Conservation (phyloP, 2,113 vertebrate genomes). For the Syrmaticus mikado region DNA sequence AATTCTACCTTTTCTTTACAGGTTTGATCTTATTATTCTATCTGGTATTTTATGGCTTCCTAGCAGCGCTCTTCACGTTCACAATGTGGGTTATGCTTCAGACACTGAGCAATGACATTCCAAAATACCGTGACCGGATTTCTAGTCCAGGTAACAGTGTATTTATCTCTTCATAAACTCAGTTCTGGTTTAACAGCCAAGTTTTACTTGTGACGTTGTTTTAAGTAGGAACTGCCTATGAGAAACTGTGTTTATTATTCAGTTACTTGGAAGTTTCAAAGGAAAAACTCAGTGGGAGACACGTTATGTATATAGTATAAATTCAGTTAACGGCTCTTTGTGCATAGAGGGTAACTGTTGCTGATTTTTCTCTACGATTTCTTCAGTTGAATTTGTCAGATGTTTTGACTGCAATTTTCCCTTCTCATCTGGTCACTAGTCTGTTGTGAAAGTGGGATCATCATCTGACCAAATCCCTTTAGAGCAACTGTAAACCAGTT, state of each 20-base stretch:
- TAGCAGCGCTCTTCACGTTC: conserved; percentile 93
- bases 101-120: conserved; percentile 89
- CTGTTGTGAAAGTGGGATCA: not conserved
- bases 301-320: not conserved
- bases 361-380: not conserved
- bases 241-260: not conserved
- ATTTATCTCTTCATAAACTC: conserved; percentile 19
- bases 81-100: conserved; percentile 99
- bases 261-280: not conserved
- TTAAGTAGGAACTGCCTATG: not conserved
- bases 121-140: conserved; percentile 92
- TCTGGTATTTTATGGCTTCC: conserved; percentile 94
- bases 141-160: conserved; percentile 87
- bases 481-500: not conserved
- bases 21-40: conserved; percentile 96
- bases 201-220: not conserved
- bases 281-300: not conserved
- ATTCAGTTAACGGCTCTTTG: not conserved
- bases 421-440: not conserved
- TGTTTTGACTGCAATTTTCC: not conserved
- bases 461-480: not conserved
- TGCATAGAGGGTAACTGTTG: not conserved
- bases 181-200: not conserved
- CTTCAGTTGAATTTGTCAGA: not conserved
- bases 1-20: conserved; percentile 65